Base-by-base conservation (phyloP, 2,113 vertebrate genomes). In the Propithecus coquereli region DNA sequence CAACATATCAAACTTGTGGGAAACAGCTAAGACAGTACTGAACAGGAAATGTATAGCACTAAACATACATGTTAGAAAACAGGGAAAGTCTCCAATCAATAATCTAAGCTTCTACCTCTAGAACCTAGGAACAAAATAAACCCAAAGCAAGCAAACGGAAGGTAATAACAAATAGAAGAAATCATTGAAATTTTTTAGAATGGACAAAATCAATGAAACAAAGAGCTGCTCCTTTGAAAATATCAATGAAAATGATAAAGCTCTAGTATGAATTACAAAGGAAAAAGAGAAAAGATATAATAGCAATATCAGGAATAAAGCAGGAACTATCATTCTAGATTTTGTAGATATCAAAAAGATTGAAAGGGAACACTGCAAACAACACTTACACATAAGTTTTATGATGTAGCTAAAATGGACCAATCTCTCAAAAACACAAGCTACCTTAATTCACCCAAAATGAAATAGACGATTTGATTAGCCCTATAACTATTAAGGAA, bases 281-380 rank as follows among this genome's bases (percentile, higher is more conserved):
- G n/a, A 12, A 84, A 66, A 70, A 79, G 45, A 85, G 70, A 65
- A 70, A 74, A 90, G 47, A 80, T 32, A 13, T 7, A 77, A 34
- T 12, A n/a, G 4, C 37, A 34, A 16, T 63, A 50, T 30, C 37
- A 34, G 32, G 17, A 81, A 77, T 50, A 71, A 27, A 86, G 6
- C 12, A 14, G 76, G 76, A 74, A 87, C 27, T 34, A n/a, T 59
- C 5, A 37, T 30, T 73, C 16, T 2, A 59, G 13, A 9, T 25
- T 4, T 11, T 71, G 25, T 17, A 34, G 57, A 37, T 30, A 14
- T 12, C 25, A 10, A 11, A 63, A 34, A 73, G 50, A 71, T 52
- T 16, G 25, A 50, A 70, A 30, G 22, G 14, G 4, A 63, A 50
- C 0, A 5, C 25, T 9, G 0, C 2, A 4, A 17, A 6, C 4